Evolutionary conservation across 2,113 vertebrate genomes (phyloP), one percentile per base, ranked within the genome.

Genomic region (Felis chaus): DNA sequence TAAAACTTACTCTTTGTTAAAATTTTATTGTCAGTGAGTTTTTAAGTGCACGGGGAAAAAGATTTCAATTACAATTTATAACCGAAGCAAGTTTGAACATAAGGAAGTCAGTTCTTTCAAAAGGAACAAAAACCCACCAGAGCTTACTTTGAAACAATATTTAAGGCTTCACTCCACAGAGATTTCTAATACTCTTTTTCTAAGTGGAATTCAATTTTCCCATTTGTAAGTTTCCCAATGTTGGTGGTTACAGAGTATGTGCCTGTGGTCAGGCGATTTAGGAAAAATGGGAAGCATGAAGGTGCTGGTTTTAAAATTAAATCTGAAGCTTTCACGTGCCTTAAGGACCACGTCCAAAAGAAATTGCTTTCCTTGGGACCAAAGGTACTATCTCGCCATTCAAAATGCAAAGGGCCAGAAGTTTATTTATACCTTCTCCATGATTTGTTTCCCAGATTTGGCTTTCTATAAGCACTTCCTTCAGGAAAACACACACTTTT

Each of bases 301-400:
- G 97, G 95, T 96, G 94, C 97, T 97, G 97, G 94, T 96, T 97
- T 98, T 97, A 95, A 98, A 98, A 98, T 97, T 98, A 98, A 97
- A 96, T 76, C 90, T 95, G 93, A 92, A 97, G 98, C 92, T 97
- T 96, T 98, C 96, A 94, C 83, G 86, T 98, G 94, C 95, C 92
- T 95, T 88, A 94, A 95, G 80, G 89, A 96, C 95, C 39, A 39
- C 82, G 55, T 97, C 97, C 96, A 97, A 97, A 96, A 91, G 91
- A 97, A 97, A 97, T 96, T 98, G 91, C 95, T 97, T 96, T 98
- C 91, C 89, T 93, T 31, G 10, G 61, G 91, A 97, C 96, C 78
- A 94, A 96, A 95, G 92, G 90, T 92, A 97, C 97, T 96, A 93
- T 97, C 97, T 98, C 93, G 95, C 74, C 66, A 92, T 83, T 94